These are phyloP conservation scores for Eupithecia exiguata DNA, from an alignment of 2,888 invertebrate species.

Conservation along the genomic window DNA sequence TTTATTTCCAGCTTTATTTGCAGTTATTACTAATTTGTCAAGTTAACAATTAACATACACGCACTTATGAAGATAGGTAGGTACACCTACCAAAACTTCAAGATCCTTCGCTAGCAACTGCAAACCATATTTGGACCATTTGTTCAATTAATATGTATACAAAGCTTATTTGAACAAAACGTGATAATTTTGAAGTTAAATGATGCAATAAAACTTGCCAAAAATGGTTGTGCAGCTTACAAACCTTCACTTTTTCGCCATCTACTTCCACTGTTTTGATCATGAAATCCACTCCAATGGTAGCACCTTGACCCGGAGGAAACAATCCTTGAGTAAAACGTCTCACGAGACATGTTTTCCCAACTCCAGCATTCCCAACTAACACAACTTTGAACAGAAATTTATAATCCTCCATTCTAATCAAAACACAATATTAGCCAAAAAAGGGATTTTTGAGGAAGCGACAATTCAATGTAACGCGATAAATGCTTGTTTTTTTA, in stretches of 20 bases:
- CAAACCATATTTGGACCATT: not conserved
- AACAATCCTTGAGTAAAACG: conserved; percentile 99
- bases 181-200: conserved; percentile 40
- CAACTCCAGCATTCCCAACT: conserved; percentile 99
- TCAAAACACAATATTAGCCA: conserved; percentile 67
- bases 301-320: conserved; percentile 99
- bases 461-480: conserved; percentile 68
- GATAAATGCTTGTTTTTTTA: conserved; percentile 59
- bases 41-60: too few species aligned
- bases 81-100: not conserved
- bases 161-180: conserved; percentile 31
- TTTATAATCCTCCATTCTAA: conserved; percentile 98
- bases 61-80: too few species aligned
- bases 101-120: not conserved
- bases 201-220: conserved; percentile 58
- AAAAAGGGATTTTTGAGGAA: conserved; percentile 53
- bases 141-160: not conserved
- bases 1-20: not conserved
- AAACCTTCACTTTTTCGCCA: conserved; percentile 96
- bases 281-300: conserved; percentile 99
- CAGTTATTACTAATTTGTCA: too few species aligned
- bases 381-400: conserved; percentile 99
- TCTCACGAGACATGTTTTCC: conserved; percentile 98
- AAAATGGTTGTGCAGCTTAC: conserved; percentile 48
- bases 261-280: conserved; percentile 99